phyloP scores from a whole-genome alignment of 2,888 invertebrate species.

The Melanophora roralis region DNA sequence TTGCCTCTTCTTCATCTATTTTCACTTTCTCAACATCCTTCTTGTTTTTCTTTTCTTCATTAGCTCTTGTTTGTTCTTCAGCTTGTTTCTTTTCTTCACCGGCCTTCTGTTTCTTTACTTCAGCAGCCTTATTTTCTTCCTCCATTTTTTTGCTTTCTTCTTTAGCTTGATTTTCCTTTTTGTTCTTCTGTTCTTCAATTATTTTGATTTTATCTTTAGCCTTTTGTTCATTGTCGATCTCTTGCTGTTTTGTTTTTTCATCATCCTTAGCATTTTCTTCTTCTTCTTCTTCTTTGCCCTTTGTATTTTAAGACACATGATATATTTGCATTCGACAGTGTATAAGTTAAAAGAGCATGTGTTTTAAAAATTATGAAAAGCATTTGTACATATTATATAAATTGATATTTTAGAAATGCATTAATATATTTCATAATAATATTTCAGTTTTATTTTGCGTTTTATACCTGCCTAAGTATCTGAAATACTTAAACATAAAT shows the following conservation, averaged over 20 bases:
- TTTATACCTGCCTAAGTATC: too few relatives aligned
- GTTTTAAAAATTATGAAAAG: too few relatives aligned
- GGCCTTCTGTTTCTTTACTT: conserved; percentile 7
- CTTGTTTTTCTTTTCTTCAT: conserved; percentile 24
- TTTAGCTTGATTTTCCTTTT: conserved; percentile 72
- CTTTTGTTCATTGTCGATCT: conserved; percentile 77
- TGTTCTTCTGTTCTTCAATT: conserved; percentile 9
- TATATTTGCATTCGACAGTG: too few relatives aligned
- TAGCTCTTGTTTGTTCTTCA: conserved; percentile 65
- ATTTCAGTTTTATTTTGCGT: too few relatives aligned
- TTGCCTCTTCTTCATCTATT: background rate
- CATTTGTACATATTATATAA: too few relatives aligned
- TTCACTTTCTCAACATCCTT: too few relatives aligned
- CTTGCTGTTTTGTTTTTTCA: conserved; percentile 72
- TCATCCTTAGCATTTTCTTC: background rate
- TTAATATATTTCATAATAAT: too few relatives aligned
- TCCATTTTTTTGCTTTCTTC: background rate
- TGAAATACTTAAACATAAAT: too few relatives aligned
- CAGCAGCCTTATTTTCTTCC: background rate
- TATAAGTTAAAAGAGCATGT: too few relatives aligned
- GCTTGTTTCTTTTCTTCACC: conserved; percentile 78
- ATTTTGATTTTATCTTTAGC: conserved; percentile 70
- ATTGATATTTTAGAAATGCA: too few relatives aligned
- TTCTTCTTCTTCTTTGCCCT: background rate
- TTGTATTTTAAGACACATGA: too few relatives aligned